Percentiles rank a stretch among this genome's conserved stretches.
These are phyloP conservation scores for Eupithecia insigniata DNA, from an alignment of 2,888 invertebrate species.

Conservation along the genomic window DNA sequence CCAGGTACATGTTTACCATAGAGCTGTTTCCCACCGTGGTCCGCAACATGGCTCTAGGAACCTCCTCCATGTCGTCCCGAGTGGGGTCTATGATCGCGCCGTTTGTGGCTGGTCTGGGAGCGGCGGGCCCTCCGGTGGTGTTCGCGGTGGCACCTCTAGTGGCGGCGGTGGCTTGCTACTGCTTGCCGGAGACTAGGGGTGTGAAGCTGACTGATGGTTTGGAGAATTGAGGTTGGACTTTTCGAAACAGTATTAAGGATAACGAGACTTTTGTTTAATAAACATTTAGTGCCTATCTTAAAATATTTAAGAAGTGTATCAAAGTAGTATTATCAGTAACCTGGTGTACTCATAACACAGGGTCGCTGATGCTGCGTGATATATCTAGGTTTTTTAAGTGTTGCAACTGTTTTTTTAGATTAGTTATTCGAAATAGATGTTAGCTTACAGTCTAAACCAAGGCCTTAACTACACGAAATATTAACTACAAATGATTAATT, in stretches of 20 bases:
- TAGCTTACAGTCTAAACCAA: too few species aligned
- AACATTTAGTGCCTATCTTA: background rate
- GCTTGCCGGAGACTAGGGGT: slow-evolving; percentile 88
- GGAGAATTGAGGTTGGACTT: slow-evolving; percentile 16
- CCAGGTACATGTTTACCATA: slow-evolving; percentile 71
- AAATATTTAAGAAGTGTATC: background rate
- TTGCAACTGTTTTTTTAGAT: too few species aligned
- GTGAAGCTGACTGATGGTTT: slow-evolving; percentile 27
- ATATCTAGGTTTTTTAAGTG: background rate
- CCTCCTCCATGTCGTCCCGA: slow-evolving; percentile 89
- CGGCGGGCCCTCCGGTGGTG: slow-evolving; percentile 28
- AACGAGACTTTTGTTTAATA: background rate
- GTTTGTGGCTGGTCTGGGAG: slow-evolving; percentile 79
- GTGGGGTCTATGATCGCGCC: slow-evolving; percentile 91
- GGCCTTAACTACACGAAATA: too few species aligned
- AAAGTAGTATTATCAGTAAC: background rate
- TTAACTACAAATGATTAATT: too few species aligned
- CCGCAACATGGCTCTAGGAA: slow-evolving; percentile 86
- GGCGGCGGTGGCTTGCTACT: slow-evolving; percentile 83
- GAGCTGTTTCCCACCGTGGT: slow-evolving; percentile 86
- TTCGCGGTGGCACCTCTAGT: slow-evolving; percentile 71
- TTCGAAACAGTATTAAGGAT: background rate
- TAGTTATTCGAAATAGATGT: too few species aligned
- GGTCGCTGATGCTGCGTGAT: background rate
- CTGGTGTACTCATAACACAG: too few species aligned